These are phyloP conservation scores for Drosophila rufa DNA, from an alignment of 1,140 invertebrate genomes.

Conservation along the genomic window DNA sequence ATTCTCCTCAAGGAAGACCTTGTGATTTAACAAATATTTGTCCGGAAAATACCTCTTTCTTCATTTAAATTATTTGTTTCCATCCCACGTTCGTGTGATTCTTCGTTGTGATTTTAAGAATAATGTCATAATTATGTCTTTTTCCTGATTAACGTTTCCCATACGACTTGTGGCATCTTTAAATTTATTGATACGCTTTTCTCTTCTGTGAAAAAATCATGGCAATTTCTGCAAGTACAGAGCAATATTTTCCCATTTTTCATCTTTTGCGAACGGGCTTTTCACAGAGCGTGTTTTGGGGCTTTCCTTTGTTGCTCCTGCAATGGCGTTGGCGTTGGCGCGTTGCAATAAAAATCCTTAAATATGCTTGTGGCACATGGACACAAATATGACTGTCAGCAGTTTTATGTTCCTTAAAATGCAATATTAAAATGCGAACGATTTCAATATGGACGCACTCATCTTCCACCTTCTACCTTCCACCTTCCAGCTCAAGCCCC, in stretches of 20 bases:
- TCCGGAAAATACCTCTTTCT: not conserved
- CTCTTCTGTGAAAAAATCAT: not conserved
- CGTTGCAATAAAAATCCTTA: conserved; percentile 55
- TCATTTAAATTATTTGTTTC: not conserved
- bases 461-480: not conserved
- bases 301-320: conserved; percentile 34
- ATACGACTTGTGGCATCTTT: not conserved
- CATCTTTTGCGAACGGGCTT: conserved; percentile 34
- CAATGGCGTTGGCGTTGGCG: not conserved
- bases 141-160: not conserved
- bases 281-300: conserved; percentile 50
- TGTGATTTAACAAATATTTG: not conserved
- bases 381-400: conserved; percentile 55
- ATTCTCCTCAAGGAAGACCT: not conserved
- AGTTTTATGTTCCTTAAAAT: conserved; percentile 65
- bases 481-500: not conserved
- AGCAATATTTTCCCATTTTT: conserved; percentile 23
- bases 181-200: not conserved
- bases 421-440: conserved; percentile 62
- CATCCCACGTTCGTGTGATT: no score
- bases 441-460: conserved; percentile 43
- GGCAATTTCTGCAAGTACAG: not conserved
- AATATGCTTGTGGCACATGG: conserved; percentile 52
- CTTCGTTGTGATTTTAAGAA: not conserved
- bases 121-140: not conserved